Base-by-base conservation (phyloP, 2,113 vertebrate genomes). In the Larimichthys crocea region DNA sequence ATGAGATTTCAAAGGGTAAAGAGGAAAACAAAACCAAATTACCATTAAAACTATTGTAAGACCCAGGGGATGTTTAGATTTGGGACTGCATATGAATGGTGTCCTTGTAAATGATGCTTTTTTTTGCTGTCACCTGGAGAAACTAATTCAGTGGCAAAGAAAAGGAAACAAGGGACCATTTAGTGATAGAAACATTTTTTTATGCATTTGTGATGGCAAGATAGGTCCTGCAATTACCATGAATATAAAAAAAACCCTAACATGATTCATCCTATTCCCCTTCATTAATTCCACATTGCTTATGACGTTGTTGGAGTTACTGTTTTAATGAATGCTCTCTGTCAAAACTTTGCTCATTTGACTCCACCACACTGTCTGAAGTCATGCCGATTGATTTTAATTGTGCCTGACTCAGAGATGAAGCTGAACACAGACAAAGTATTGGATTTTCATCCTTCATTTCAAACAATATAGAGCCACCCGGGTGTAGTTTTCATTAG, bases 341-440 rank as follows among this genome's bases (percentile, higher is more conserved):
- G 73, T 87, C 80, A 78, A 72, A 82, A 86, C 46, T 80, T 77
- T 73, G 68, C 67, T 83, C 64, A 56, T 65, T 67, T 79, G 62
- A 84, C 52, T 74, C 59, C 17, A 42, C 29, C 52, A 24, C 49
- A 26, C 53, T 73, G 29, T 86, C 73, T 82, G 46, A 80, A 87
- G 78, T 77, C 59, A 81, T 59, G 53, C 15, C 26, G 40, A 85
- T 81, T 88, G 74, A 90, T 88, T 90, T 86, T 72, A 90, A 88
- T 90, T 85, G 81, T 88, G 60, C 57, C 72, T 31, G 55, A 85
- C 76, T 82, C 78, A 8, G 62, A 78, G 68, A 87, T 74, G 76
- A 89, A 80, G 67, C 81, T 15, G 83, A 87, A 83, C 67, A 74
- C 56, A 61, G 50, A 60, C 3, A 75, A 70, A 75, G 22, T 61